Base-by-base conservation (phyloP, 2,888 invertebrate species). In the Ophion costatus region DNA sequence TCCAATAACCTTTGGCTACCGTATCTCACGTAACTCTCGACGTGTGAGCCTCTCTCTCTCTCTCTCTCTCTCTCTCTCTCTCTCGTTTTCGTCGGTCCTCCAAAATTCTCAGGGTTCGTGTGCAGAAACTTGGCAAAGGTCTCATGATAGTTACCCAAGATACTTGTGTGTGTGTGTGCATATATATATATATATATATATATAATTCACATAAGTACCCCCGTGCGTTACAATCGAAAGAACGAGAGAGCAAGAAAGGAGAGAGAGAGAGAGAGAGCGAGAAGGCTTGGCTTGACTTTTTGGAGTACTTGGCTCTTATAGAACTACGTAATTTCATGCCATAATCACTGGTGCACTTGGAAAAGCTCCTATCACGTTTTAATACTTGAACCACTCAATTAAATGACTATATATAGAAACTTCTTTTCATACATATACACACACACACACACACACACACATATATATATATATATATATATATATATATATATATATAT, bases 301-400 rank as follows among this genome's bases (percentile, higher is more conserved):
- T 45, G 20, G 29, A 24, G 33, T 7, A 56, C 64, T 64, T 17
- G 29, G n/a, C 29, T 22, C 42, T 64, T 61, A 66, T 71, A 67
- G 56, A 51, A 66, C 29, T 80, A 77, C 51, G 66, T 79, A 79
- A 59, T 79, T 61, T 29, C 56, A 33, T 63, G 42, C 69, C 69
- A 82, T 77, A 77, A 83, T 82, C 75, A 64, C 69, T 51, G 71
- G 76, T 63, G 51, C 63, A 59, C 79, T 66, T 38, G 51, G 64
- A 22, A 67, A 75, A 69, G 67, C 59, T 82, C 61, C 74, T 79
- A 78, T 75, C 66, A 20, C 66, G 82, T 84, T 78, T 87, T 88
- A 88, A 90, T 87, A 87, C 59, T 70, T 83, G 82, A 87, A 87
- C 89, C 88, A 90, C 90, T 91, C 91, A 89, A 92, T 92, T 91